Conservation (phyloP, 1,140 invertebrate genomes). For the Polyergus mexicanus region DNA sequence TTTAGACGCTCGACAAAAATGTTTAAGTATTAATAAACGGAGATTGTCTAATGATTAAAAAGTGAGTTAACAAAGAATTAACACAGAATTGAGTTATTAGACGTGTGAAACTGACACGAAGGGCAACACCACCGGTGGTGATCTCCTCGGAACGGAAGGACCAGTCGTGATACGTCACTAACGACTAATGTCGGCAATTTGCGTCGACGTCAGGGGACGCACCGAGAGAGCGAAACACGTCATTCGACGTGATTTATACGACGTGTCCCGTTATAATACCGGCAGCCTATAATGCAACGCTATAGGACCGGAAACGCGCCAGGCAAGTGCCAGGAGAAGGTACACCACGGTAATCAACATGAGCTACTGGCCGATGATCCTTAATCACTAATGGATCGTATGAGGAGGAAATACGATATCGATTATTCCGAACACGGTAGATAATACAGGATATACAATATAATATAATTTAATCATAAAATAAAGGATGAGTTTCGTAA, state of each 20-base stretch:
- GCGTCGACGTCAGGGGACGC: constrained; percentile 63
- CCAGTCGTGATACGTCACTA: constrained; percentile 70
- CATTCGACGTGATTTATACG: constrained; percentile 73
- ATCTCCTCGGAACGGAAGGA: constrained; percentile 46
- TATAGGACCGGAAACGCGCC: constrained; percentile 59
- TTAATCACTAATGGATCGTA: constrained; percentile 52
- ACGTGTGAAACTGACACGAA: constrained; percentile 29
- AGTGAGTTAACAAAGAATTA: constrained; percentile 4
- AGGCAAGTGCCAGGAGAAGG: constrained; percentile 74
- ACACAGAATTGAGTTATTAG: constrained; percentile 40
- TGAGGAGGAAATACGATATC: constrained; percentile 45
- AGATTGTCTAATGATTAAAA: background rate
- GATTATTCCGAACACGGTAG: constrained; percentile 46
- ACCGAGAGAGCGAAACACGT: constrained; percentile 63
- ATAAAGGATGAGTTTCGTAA: background rate
- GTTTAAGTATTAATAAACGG: background rate
- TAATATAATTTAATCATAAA: constrained; percentile 4
- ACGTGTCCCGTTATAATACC: constrained; percentile 73
- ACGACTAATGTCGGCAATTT: constrained; percentile 79
- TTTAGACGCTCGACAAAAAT: background rate
- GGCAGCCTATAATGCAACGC: constrained; percentile 70
- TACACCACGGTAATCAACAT: constrained; percentile 65
- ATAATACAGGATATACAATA: constrained; percentile 33
- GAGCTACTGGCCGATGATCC: constrained; percentile 60
- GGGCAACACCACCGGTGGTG: background rate